Base-by-base conservation (phyloP, 1,140 invertebrate species). In the Chironomus striatipennis region DNA sequence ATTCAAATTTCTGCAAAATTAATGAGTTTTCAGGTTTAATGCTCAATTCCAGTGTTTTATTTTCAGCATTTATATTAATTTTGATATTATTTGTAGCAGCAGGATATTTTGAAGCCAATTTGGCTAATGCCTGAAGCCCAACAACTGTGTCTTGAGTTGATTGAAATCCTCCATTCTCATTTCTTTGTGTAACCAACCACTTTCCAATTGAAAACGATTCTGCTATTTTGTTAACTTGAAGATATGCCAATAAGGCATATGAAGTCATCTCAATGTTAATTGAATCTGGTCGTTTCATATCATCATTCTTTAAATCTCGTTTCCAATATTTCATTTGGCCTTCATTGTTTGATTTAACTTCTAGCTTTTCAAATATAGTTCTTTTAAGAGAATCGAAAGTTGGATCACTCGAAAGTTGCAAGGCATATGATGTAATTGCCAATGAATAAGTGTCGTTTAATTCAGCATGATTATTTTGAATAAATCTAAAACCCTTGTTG, bases 261-360 rank as follows among this genome's bases (percentile, higher is more conserved):
- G 94, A 87, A 0, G 94, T 93, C 82, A 94, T 94, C 80, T 94
- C 91, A 17, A 96, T 89, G 77, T 95, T 92, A 3, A 92, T 86
- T 15, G 91, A 91, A 65, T 89, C 87, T 6, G 90, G 87, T 64
- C 79, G 34, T 84, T 84, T 72, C 87, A 87, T 87, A 91, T 92
- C 0, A n/a, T n/a, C n/a, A n/a, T 79, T 92, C 92, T 75, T 89
- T 88, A 75, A 88, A 88, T 57, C 89, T 88, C 6, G 81, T 79
- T 1, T 85, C 79, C 0, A 84, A 83, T 0, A 85, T 78, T 7
- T 80, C 43, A 78, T 78, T 76, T 79, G 80, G 1, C 78, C 79
- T 70, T 77, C 79, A 73, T 80, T 81, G 7, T 77, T 77, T 12
- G 79, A 77, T 78, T 77, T 75, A 2, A 75, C 74, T 6, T 80